Evolutionary conservation across 2,797 vertebrate species (phyloP).

Genomic region (Characodon lateralis): DNA sequence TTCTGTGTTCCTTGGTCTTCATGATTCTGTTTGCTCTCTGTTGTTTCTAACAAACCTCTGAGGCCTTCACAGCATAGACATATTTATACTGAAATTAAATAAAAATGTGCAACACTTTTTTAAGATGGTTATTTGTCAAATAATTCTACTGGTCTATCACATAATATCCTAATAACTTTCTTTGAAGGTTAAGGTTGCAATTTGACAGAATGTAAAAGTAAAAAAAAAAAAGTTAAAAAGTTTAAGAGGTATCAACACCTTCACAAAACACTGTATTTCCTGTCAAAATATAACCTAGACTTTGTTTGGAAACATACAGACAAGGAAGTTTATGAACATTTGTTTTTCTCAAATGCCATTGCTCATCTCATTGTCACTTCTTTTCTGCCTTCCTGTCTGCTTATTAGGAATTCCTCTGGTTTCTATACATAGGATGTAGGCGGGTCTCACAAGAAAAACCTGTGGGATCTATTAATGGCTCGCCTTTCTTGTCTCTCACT

Average conservation of each 20-base stretch:
- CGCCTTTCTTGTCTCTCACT: slow-evolving; percentile 37
- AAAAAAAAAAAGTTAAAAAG: too few species aligned
- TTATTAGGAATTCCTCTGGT: slow-evolving; percentile 44
- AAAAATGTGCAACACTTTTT: not conserved
- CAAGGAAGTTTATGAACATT: not conserved
- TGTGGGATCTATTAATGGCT: slow-evolving; percentile 48
- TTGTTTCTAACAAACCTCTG: not conserved
- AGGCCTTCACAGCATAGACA: not conserved
- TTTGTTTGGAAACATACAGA: not conserved
- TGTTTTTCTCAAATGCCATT: not conserved
- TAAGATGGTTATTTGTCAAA: not conserved
- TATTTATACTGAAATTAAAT: not conserved
- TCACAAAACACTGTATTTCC: not conserved
- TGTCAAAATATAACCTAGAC: not conserved
- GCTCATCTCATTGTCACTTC: slow-evolving; percentile 26
- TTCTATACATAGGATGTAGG: slow-evolving; percentile 30
- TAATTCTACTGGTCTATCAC: not conserved
- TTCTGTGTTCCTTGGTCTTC: not conserved
- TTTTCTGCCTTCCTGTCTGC: slow-evolving; percentile 30
- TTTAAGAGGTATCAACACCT: too few species aligned
- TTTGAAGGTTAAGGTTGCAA: not conserved
- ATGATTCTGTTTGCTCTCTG: not conserved
- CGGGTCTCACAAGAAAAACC: slow-evolving; percentile 35
- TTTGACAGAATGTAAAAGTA: not conserved
- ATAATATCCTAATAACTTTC: not conserved